These are phyloP conservation scores for Frieseomelitta varia DNA, from an alignment of 1,140 invertebrate species.

Conservation along the genomic window DNA sequence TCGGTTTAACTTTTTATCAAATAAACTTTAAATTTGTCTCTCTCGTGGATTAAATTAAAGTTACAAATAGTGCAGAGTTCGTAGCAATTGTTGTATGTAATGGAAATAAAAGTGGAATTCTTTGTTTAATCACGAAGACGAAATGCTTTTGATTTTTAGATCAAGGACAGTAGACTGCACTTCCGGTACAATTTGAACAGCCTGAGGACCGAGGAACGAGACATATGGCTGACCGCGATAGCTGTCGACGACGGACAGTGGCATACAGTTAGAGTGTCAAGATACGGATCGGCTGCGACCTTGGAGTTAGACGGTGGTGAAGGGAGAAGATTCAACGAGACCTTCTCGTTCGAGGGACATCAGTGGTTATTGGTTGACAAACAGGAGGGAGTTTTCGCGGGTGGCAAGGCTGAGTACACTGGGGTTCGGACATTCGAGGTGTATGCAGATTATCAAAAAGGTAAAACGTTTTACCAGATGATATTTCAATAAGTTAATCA, in stretches of 20 bases:
- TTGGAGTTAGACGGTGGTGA: conserved; percentile 97
- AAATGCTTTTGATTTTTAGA: conserved; percentile 74
- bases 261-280: conserved; percentile 94
- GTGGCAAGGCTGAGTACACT: conserved; percentile 97
- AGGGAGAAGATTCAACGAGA: conserved; percentile 96
- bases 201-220: conserved; percentile 92
- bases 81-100: too few species aligned
- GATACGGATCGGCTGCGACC: conserved; percentile 96
- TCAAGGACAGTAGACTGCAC: conserved; percentile 94
- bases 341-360: conserved; percentile 94
- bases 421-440: conserved; percentile 96
- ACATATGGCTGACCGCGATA: conserved; percentile 94
- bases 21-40: too few species aligned
- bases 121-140: too few species aligned
- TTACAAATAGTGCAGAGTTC: too few species aligned
- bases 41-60: too few species aligned
- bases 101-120: too few species aligned
- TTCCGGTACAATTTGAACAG: conserved; percentile 97
- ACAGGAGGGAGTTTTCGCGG: conserved; percentile 96
- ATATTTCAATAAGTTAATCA: too few species aligned
- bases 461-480: conserved; percentile 78
- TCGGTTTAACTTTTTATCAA: too few species aligned
- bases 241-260: conserved; percentile 98
- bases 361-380: conserved; percentile 96
- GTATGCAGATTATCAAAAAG: conserved; percentile 97